Evolutionary conservation across 2,113 vertebrate species (phyloP).

Genomic region (Megaptera novaeangliae): DNA sequence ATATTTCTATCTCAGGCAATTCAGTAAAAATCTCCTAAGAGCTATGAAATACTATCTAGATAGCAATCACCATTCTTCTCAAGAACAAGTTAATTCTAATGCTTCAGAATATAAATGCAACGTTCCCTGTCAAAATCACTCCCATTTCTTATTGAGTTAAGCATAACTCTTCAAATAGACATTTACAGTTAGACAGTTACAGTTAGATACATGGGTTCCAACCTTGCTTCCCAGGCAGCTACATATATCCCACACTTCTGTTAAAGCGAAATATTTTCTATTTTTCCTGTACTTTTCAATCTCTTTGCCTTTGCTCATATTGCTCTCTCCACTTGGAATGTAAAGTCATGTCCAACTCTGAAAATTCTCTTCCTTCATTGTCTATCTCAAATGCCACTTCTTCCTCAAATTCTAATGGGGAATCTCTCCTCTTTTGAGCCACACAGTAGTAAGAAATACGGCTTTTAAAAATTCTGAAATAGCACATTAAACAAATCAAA

Average conservation of each 20-base stretch:
- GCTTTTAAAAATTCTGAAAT: neutral
- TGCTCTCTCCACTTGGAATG: neutral
- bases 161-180: neutral
- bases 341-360: neutral
- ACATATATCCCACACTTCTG: neutral
- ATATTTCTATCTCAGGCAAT: neutral
- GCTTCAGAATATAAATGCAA: neutral
- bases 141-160: constrained; percentile 8
- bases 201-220: neutral
- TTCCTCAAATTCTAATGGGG: neutral
- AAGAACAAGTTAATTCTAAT: neutral
- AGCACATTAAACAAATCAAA: neutral
- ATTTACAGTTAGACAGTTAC: neutral
- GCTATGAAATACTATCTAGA: neutral
- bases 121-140: neutral
- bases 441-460: neutral
- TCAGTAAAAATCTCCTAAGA: constrained; percentile 13
- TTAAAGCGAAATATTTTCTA: neutral
- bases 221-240: neutral
- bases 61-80: neutral
- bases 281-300: neutral
- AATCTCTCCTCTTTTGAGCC: neutral
- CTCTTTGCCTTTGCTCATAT: neutral
- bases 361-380: neutral
- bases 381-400: neutral